Percentiles rank a stretch among this genome's conserved stretches.
Evolutionary conservation across 2,797 vertebrate genomes (phyloP).

Genomic region (Pangasius djambal): DNA sequence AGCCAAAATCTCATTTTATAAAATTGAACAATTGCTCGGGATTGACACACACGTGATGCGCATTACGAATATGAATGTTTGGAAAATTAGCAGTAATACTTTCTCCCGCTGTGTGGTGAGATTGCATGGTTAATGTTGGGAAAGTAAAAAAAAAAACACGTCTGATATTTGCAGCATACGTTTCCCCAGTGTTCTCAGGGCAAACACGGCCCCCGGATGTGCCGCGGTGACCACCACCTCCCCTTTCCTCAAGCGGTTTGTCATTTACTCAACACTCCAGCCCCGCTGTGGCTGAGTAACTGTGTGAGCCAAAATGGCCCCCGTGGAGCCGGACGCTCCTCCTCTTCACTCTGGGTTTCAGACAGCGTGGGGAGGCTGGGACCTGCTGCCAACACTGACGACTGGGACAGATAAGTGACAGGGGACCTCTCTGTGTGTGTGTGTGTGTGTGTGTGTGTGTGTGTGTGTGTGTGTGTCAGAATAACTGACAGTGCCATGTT

Average conservation of each 20-base stretch:
- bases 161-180: not conserved
- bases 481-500: not conserved
- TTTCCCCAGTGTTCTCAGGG: conserved; percentile 20
- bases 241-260: conserved; percentile 35
- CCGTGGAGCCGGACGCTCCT: conserved; percentile 28
- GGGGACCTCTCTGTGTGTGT: not conserved
- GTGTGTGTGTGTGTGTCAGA: not conserved
- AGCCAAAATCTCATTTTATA: conserved; percentile 50
- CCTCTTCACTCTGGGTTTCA: conserved; percentile 40
- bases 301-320: conserved; percentile 41
- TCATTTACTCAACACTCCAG: conserved; percentile 48
- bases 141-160: not conserved
- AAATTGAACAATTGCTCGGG: conserved; percentile 8
- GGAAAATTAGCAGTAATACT: conserved; percentile 35
- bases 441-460: conserved; percentile 4
- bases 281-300: conserved; percentile 34
- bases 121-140: not conserved
- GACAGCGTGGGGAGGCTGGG: conserved; percentile 53
- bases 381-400: conserved; percentile 37
- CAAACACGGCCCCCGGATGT: conserved; percentile 11
- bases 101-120: not conserved
- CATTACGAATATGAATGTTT: conserved; percentile 23
- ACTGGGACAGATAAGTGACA: conserved; percentile 38
- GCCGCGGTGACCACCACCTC: not conserved
- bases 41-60: conserved; percentile 20